Percentiles rank a stretch among this genome's conserved stretches.
Conservation (phyloP, 92 coral and sea anemone genomes). For the Montipora capitata region DNA sequence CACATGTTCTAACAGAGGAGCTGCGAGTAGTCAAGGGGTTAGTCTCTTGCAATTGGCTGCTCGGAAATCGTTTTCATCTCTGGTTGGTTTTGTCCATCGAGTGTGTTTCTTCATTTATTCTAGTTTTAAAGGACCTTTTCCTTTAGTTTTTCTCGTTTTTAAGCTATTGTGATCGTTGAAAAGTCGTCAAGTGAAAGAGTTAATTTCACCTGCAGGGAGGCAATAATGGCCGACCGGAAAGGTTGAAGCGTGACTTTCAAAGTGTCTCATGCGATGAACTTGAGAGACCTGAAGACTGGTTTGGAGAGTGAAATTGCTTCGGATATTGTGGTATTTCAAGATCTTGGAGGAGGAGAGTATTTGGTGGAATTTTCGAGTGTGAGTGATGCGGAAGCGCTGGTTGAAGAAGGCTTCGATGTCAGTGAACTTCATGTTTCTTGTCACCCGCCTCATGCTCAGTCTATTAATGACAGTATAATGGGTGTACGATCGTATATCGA, state of each 20-base stretch:
- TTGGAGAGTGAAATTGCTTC: background rate
- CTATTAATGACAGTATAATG: background rate
- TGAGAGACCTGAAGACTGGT: background rate
- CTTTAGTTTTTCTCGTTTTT: background rate
- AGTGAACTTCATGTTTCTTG: background rate
- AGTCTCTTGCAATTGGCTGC: too few species aligned
- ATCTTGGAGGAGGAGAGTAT: background rate
- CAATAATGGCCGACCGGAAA: constrained; percentile 25
- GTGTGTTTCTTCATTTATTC: background rate
- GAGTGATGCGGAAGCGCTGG: background rate
- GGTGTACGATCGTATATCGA: background rate
- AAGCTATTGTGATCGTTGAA: background rate
- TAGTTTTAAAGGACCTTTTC: background rate
- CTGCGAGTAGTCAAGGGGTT: too few species aligned
- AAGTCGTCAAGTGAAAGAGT: background rate
- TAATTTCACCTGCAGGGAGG: background rate
- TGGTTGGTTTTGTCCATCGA: too few species aligned
- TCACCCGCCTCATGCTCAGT: background rate
- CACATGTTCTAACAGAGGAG: too few species aligned
- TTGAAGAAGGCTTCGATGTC: background rate
- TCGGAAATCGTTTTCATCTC: too few species aligned
- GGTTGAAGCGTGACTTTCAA: background rate
- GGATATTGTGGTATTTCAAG: background rate
- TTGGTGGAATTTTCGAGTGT: background rate
- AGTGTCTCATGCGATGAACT: background rate